Evolutionary conservation across 2,113 vertebrate species (phyloP), one percentile per base, ranked within the genome.

Genomic region (Calidris pygmaea): DNA sequence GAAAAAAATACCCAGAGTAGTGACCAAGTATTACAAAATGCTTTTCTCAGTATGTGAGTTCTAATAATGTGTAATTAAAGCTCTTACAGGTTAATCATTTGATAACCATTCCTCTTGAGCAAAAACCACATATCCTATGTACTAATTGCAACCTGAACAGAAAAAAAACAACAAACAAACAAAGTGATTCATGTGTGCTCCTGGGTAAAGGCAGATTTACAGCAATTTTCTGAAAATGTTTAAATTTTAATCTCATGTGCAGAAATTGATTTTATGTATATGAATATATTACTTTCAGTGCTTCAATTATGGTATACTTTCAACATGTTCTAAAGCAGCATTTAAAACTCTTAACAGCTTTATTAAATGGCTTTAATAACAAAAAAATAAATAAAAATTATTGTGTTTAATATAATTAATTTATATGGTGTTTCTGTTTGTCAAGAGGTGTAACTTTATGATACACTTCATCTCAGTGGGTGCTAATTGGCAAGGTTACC

Each of bases 401-500:
- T 88, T 80, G 34, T 27, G 30, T 29, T 77, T 73, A 82, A 58
- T n/a, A 59, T 20, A 72, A 68, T 29, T 72, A 5, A 55, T 62
- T 53, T 60, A 32, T 10, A 67, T 32, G 26, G 35, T 20, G 62
- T 59, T 80, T 76, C 39, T 92, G 55, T 87, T 91, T 85, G 45
- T 65, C 74, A 35, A 73, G 82, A 86, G 60, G 70, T 71, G 48
- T 66, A 80, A 76, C 29, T 75, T 39, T 56, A 41, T 55, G 24
- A 59, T 26, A 47, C 48, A 45, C 91, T 78, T 67, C 45, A 26
- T 67, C 39, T 70, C 67, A 89, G 94, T 37, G 45, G 77, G 56
- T 56, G 65, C 70, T 88, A 90, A 90, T 45, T 95, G 90, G 85
- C 90, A 93, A 85, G 82, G 91, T 84, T 86, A 92, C 94, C 62